Conservation (phyloP, 2,113 vertebrate species). For the Istiophorus platypterus region DNA sequence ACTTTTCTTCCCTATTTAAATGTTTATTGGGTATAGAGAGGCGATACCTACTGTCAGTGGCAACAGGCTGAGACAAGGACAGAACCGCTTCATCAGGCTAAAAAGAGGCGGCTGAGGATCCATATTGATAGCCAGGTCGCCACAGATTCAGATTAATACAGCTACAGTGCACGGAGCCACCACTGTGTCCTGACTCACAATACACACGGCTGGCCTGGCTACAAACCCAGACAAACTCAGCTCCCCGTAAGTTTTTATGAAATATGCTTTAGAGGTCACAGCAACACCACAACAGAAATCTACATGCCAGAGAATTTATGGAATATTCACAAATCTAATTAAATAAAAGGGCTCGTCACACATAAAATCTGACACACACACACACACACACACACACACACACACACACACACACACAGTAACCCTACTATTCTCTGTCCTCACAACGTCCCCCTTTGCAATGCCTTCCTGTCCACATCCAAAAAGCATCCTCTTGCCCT, state of each 20-base stretch:
- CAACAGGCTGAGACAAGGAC: slow-evolving; percentile 87
- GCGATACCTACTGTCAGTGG: slow-evolving; percentile 84
- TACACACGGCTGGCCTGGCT: slow-evolving; percentile 18
- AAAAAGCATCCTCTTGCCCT: slow-evolving; percentile 40
- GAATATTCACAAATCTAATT: slow-evolving; percentile 1
- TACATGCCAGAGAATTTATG: slow-evolving; percentile 22
- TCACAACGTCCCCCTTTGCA: slow-evolving; percentile 21
- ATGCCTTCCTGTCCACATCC: slow-evolving; percentile 40
- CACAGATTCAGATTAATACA: slow-evolving; percentile 40
- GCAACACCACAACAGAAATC: background rate
- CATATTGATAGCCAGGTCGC: slow-evolving; percentile 74
- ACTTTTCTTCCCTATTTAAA: background rate
- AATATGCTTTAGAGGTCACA: slow-evolving; percentile 54
- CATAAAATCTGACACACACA: slow-evolving; percentile 21
- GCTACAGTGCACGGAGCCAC: slow-evolving; percentile 1
- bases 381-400: slow-evolving; percentile 24
- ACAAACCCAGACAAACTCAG: slow-evolving; percentile 27
- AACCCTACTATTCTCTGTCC: slow-evolving; percentile 26
- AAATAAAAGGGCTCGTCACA: slow-evolving; percentile 3
- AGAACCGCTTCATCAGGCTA: slow-evolving; percentile 89
- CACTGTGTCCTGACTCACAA: slow-evolving; percentile 19
- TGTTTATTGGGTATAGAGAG: slow-evolving; percentile 7
- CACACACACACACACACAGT: slow-evolving; percentile 22
- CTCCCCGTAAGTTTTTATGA: slow-evolving; percentile 10
- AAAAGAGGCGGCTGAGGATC: slow-evolving; percentile 81